Conservation (phyloP, 2,888 invertebrate genomes). For the Epinotia ramella region DNA sequence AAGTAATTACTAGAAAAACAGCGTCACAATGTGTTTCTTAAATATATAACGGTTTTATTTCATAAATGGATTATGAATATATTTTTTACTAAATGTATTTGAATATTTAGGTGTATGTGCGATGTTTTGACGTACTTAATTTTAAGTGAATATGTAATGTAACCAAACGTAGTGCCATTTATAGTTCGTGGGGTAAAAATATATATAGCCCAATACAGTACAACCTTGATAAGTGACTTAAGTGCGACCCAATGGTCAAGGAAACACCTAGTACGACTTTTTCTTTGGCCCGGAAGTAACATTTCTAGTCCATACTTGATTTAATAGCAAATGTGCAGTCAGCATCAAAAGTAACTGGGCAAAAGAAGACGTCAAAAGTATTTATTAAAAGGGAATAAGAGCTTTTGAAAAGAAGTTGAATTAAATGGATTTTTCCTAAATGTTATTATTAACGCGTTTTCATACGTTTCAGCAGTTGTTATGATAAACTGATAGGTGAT, state of each 20-base stretch:
- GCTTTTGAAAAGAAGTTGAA: too few relatives aligned
- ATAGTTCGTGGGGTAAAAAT: conserved; percentile 23
- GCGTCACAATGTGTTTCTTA: conserved; percentile 4
- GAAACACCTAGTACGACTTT: neutral
- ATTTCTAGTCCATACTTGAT: neutral
- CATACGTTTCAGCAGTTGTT: too few relatives aligned
- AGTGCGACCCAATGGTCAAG: neutral
- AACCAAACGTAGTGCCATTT: conserved; percentile 51
- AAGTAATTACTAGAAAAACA: conserved; percentile 1
- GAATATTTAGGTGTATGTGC: conserved; percentile 51
- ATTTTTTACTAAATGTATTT: conserved; percentile 34
- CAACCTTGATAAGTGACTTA: conserved; percentile 13
- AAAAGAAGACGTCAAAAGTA: too few relatives aligned
- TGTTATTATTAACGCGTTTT: too few relatives aligned
- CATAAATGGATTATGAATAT: conserved; percentile 29
- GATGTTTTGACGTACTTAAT: conserved; percentile 59
- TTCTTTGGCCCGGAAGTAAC: neutral
- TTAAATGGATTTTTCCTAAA: too few relatives aligned
- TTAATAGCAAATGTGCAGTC: too few relatives aligned
- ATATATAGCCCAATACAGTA: conserved; percentile 37
- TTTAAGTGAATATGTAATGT: conserved; percentile 49
- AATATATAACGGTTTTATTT: conserved; percentile 12
- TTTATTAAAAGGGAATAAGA: too few relatives aligned
- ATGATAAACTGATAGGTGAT: too few relatives aligned
- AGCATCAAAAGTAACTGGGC: too few relatives aligned